Percentiles rank a stretch among this genome's conserved stretches.
Evolutionary conservation across 2,113 vertebrate species (phyloP).

Genomic region (Oncorhynchus masou): DNA sequence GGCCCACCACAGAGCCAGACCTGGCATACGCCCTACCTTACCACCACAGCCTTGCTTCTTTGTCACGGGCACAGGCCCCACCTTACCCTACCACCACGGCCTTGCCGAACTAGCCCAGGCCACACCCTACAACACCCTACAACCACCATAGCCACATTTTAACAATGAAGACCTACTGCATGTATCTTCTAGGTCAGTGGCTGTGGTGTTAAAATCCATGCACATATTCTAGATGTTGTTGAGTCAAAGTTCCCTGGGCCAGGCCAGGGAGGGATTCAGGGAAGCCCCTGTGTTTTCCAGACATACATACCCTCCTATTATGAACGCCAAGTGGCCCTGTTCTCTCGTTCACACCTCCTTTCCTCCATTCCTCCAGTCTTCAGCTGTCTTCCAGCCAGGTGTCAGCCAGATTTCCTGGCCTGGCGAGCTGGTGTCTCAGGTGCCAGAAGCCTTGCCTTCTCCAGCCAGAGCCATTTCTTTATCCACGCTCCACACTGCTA

Average conservation of each 20-base stretch:
- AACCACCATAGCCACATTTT: conserved; percentile 15
- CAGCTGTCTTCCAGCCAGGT: too few relatives aligned
- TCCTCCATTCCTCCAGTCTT: neutral
- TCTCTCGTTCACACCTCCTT: conserved; percentile 41
- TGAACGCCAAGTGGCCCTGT: conserved; percentile 37
- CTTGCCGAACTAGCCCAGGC: neutral
- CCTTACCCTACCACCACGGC: conserved; percentile 30
- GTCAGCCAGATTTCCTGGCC: conserved; percentile 38
- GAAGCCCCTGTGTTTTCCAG: conserved; percentile 53
- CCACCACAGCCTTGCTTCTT: too few relatives aligned
- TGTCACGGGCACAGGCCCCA: neutral
- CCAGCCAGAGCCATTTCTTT: conserved; percentile 11
- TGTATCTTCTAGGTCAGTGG: neutral
- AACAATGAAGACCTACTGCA: neutral
- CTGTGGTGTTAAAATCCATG: conserved; percentile 16
- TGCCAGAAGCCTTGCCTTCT: conserved; percentile 35
- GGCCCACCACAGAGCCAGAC: neutral
- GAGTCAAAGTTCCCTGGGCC: conserved; percentile 45
- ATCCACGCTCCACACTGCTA: neutral
- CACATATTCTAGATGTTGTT: conserved; percentile 25
- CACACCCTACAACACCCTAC: conserved; percentile 8
- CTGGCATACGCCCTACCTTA: conserved; percentile 5
- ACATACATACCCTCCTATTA: conserved; percentile 44
- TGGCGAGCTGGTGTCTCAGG: conserved; percentile 5
- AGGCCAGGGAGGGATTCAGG: conserved; percentile 12